Conservation (phyloP, 2,888 invertebrate species). For the Acrobasis repandana region DNA sequence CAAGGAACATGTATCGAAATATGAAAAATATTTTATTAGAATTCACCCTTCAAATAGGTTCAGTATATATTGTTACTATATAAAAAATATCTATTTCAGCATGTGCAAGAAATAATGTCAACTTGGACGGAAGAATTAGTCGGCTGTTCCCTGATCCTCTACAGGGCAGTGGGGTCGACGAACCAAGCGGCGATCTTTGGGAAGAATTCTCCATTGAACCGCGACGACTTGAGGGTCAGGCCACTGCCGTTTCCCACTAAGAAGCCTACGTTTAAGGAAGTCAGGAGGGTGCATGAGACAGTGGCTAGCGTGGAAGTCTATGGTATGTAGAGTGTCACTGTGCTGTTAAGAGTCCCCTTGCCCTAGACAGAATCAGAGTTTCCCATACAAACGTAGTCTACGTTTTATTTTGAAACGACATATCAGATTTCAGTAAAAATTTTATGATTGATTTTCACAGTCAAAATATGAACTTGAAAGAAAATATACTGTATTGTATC, state of each 20-base stretch:
- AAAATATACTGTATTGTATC: too few species aligned
- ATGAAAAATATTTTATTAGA: too few species aligned
- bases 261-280: conserved; percentile 91
- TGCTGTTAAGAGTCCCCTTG: too few species aligned
- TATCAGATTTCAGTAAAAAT: too few species aligned
- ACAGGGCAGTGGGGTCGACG: conserved; percentile 88
- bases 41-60: too few species aligned
- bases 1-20: too few species aligned
- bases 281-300: conserved; percentile 87
- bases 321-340: conserved; percentile 78
- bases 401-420: too few species aligned
- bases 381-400: too few species aligned
- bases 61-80: neutral
- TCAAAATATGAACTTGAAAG: too few species aligned
- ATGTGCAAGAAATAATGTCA: conserved; percentile 87
- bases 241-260: conserved; percentile 92
- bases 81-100: conserved; percentile 69
- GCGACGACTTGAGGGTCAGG: conserved; percentile 84
- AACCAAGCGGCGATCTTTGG: conserved; percentile 90
- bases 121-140: conserved; percentile 86
- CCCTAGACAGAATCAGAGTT: too few species aligned
- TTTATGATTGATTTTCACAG: too few species aligned
- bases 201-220: conserved; percentile 86
- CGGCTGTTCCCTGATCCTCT: conserved; percentile 87
- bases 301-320: conserved; percentile 86